Evolutionary conservation across 1,140 invertebrate genomes (phyloP).

Genomic region (Gerris buenoi): DNA sequence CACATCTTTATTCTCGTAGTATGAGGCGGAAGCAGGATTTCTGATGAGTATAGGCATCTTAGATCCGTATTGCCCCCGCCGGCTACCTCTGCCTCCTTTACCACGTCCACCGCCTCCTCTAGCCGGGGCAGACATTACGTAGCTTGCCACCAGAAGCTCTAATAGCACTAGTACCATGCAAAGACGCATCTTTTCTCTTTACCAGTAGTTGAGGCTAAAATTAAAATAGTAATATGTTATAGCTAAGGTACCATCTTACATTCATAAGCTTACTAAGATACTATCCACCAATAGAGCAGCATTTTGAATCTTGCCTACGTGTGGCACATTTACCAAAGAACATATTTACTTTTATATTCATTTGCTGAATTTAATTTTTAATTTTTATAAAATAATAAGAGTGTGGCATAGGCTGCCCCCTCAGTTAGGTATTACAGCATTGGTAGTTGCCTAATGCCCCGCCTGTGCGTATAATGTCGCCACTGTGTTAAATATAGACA

Average conservation of each 20-base stretch:
- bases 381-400: no score
- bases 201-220: background rate
- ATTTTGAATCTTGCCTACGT: no score
- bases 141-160: background rate
- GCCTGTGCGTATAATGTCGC: no score
- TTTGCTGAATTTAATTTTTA: no score
- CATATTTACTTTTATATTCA: no score
- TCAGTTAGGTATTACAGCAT: no score
- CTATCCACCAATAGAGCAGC: no score
- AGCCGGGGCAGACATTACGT: conserved; percentile 24
- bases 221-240: background rate
- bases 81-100: conserved; percentile 27
- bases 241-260: background rate
- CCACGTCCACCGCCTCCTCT: conserved; percentile 31
- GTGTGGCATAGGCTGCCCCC: no score
- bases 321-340: no score
- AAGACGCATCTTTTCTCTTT: background rate
- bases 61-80: conserved; percentile 34
- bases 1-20: conserved; percentile 59
- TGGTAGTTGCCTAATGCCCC: no score
- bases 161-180: background rate
- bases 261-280: background rate
- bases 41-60: conserved; percentile 44
- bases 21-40: conserved; percentile 45
- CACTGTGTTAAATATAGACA: no score